Percentiles rank a stretch among this genome's conserved stretches.
Conservation (phyloP, 37 sponge, comb jelly and placozoan species). For the Theonella swinhoei region DNA sequence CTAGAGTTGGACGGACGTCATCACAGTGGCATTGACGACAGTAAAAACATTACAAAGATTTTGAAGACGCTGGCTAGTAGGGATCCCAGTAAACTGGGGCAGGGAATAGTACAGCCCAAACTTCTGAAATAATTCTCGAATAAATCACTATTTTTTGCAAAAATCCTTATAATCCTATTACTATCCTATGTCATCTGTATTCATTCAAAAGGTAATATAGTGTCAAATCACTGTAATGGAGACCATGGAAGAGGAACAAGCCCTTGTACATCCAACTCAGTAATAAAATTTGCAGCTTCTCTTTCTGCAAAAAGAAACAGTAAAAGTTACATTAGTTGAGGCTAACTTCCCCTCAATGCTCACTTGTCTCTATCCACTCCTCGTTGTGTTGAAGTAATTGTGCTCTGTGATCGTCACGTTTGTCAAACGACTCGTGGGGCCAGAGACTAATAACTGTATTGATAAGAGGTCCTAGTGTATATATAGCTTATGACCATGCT, state of each 20-base stretch:
- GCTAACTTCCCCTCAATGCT: not conserved
- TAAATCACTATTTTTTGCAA: not conserved
- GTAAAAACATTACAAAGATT: constrained; percentile 80
- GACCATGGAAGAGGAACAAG: constrained; percentile 13
- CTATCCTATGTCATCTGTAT: not conserved
- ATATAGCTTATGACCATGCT: too few relatives aligned
- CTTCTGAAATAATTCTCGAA: not conserved
- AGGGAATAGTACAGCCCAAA: constrained; percentile 30
- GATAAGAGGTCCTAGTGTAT: not conserved
- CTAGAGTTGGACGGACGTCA: constrained; percentile 68
- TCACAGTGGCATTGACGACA: constrained; percentile 90
- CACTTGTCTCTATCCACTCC: constrained; percentile 48
- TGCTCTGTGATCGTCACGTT: not conserved
- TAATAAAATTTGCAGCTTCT: constrained; percentile 1
- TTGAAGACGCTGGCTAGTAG: constrained; percentile 27
- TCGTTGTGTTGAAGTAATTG: not conserved
- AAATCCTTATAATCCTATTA: not conserved
- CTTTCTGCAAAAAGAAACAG: not conserved
- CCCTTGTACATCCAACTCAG: not conserved
- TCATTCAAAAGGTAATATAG: not conserved
- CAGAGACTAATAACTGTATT: constrained; percentile 25
- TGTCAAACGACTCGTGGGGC: constrained; percentile 34
- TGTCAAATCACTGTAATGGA: constrained; percentile 25
- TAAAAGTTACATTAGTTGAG: not conserved
- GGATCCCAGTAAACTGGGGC: not conserved